A percentile compares a stretch with the other conserved stretches of the same genome.
Conservation (phyloP, 2,797 vertebrate genomes). For the Scomberomorus guttatus region DNA sequence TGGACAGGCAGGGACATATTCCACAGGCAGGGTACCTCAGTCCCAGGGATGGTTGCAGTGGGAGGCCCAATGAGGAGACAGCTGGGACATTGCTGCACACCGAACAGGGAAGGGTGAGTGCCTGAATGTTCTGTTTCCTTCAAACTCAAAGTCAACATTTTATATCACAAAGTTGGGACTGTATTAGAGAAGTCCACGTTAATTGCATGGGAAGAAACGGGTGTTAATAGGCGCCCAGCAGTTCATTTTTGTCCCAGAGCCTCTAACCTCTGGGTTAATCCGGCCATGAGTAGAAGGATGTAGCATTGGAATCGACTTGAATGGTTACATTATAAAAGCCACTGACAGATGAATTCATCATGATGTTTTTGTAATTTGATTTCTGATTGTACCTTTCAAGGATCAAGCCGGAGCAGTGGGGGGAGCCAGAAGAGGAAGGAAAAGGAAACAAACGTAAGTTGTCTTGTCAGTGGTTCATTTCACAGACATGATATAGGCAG, state of each 20-base stretch:
- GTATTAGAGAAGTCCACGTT: no score
- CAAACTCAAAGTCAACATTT: background rate
- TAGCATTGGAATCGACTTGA: background rate
- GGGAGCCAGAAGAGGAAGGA: conserved; percentile 85
- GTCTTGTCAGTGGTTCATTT: background rate
- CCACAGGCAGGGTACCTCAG: conserved; percentile 79
- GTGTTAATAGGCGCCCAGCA: no score
- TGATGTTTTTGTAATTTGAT: conserved; percentile 22
- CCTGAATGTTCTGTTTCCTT: background rate
- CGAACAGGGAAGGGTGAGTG: conserved; percentile 81
- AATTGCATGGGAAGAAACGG: background rate
- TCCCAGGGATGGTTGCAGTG: conserved; percentile 76
- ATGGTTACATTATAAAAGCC: background rate
- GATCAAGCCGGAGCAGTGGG: conserved; percentile 73
- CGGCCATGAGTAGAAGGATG: background rate
- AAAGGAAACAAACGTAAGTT: conserved; percentile 89
- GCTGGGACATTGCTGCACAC: conserved; percentile 68
- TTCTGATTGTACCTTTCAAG: conserved; percentile 66
- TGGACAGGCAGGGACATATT: conserved; percentile 74
- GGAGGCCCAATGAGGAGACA: conserved; percentile 71
- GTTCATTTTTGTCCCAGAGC: no score
- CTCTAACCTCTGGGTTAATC: background rate
- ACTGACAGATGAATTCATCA: background rate
- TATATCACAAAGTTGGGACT: background rate
- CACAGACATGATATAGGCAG: background rate